Evolutionary conservation across 2,113 vertebrate genomes (phyloP).

Genomic region (Symphodus melops): DNA sequence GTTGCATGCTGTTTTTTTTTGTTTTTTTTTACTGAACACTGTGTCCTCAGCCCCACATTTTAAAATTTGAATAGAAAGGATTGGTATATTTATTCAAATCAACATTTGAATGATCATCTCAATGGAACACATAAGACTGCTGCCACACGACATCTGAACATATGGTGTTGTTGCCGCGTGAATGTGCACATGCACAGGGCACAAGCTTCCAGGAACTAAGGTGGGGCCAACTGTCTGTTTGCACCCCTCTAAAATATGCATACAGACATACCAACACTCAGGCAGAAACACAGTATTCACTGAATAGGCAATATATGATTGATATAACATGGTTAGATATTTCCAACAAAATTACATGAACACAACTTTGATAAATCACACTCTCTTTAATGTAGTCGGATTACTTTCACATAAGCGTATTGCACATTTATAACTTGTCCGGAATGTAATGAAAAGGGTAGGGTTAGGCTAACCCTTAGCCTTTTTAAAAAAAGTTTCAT

Average conservation of each 20-base stretch:
- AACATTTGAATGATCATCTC: slow-evolving; percentile 64
- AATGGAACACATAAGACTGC: slow-evolving; percentile 47
- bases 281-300: slow-evolving; percentile 2
- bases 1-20: slow-evolving; percentile 38
- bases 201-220: slow-evolving; percentile 27
- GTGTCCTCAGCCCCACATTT: slow-evolving; percentile 45
- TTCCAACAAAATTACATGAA: background rate
- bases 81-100: slow-evolving; percentile 66
- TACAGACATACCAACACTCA: background rate
- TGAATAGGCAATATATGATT: slow-evolving; percentile 13
- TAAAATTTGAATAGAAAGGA: slow-evolving; percentile 55
- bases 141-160: slow-evolving; percentile 53
- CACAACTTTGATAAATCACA: background rate
- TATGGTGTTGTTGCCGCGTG: slow-evolving; percentile 71
- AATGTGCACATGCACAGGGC: slow-evolving; percentile 42
- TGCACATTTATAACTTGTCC: no score
- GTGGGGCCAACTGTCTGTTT: slow-evolving; percentile 47
- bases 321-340: background rate
- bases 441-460: no score
- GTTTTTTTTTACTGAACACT: slow-evolving; percentile 20
- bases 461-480: no score
- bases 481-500: no score
- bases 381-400: background rate
- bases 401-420: background rate
- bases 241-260: background rate